These are phyloP conservation scores for Dolichopus griseipennis DNA, from an alignment of 2,888 invertebrate genomes.

Conservation along the genomic window DNA sequence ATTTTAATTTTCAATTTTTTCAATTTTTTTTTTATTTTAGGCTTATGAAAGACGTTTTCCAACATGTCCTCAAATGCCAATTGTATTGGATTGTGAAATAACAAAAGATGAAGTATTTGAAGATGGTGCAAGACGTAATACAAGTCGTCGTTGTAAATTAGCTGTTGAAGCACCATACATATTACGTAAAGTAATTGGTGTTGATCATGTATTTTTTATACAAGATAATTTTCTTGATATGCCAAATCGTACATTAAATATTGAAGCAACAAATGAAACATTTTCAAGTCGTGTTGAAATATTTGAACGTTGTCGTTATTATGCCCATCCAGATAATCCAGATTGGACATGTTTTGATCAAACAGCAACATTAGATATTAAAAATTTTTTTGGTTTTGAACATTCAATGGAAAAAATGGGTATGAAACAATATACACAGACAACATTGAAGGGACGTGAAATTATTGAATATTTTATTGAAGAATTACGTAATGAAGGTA, in stretches of 20 bases:
- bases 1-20: slow-evolving; percentile 8
- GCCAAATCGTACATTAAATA: slow-evolving; percentile 66
- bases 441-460: slow-evolving; percentile 65
- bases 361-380: slow-evolving; percentile 81
- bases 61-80: slow-evolving; percentile 87
- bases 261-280: slow-evolving; percentile 88
- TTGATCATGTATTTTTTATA: slow-evolving; percentile 81
- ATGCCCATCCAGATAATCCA: slow-evolving; percentile 79
- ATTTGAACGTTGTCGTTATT: slow-evolving; percentile 66
- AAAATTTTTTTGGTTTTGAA: slow-evolving; percentile 91
- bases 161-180: slow-evolving; percentile 91
- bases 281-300: slow-evolving; percentile 76
- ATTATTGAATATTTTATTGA: slow-evolving; percentile 83
- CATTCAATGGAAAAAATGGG: slow-evolving; percentile 89
- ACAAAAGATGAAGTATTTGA: slow-evolving; percentile 65
- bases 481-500: slow-evolving; percentile 65
- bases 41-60: slow-evolving; percentile 93
- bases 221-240: slow-evolving; percentile 83
- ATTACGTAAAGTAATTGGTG: slow-evolving; percentile 89
- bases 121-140: slow-evolving; percentile 68
- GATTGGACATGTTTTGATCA: slow-evolving; percentile 97
- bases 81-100: slow-evolving; percentile 80
- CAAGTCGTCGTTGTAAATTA: slow-evolving; percentile 78
- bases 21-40: slow-evolving; percentile 45
- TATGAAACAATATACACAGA: slow-evolving; percentile 83